Conservation (phyloP, 2,113 vertebrate species). For the Nipponia nippon region DNA sequence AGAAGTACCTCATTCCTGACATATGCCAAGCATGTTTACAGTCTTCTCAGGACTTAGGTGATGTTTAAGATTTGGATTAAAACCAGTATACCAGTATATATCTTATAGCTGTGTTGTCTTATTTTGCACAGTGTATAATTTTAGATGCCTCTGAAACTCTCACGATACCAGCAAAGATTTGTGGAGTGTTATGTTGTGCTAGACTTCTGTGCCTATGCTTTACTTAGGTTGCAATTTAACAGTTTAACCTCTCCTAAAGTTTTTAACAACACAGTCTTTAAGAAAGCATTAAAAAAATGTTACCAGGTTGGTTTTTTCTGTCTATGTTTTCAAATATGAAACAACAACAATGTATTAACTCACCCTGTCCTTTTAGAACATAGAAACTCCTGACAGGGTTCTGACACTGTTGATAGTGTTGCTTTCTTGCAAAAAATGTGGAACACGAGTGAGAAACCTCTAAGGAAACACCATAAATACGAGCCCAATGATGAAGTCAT, state of each 20-base stretch:
- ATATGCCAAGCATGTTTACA: neutral
- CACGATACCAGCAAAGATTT: neutral
- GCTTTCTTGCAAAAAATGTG: neutral
- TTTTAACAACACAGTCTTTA: neutral
- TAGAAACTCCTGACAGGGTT: neutral
- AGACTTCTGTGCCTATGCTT: neutral
- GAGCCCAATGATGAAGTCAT: neutral
- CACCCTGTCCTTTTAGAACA: neutral
- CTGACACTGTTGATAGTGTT: neutral
- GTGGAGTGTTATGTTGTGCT: neutral
- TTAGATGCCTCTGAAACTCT: neutral
- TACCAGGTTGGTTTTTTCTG: neutral
- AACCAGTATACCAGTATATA: fast-evolving
- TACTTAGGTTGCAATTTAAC: neutral
- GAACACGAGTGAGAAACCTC: neutral
- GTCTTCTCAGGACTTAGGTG: neutral
- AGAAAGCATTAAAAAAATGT: neutral
- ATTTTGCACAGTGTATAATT: neutral
- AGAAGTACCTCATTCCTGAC: neutral
- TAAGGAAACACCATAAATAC: neutral
- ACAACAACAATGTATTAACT: neutral
- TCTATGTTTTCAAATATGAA: neutral
- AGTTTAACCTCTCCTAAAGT: neutral
- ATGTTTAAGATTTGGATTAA: neutral
- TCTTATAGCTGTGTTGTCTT: neutral